Base-by-base conservation (phyloP, 1,140 invertebrate genomes). In the Pachypeltis micranthus region DNA sequence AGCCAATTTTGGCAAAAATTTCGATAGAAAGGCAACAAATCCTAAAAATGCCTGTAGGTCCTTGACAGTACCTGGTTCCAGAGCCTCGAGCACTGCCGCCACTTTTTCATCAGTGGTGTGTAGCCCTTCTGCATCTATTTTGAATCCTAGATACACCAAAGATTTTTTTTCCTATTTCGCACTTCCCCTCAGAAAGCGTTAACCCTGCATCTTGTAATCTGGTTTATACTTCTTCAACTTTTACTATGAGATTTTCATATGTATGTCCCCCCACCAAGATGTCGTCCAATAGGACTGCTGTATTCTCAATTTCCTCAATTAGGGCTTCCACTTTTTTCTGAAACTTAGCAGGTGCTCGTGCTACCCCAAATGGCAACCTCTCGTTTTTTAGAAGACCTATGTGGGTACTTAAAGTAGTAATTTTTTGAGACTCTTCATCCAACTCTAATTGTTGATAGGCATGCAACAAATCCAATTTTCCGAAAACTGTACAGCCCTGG, bases 401-500 rank as follows among this genome's bases (percentile, higher is more conserved):
- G 7, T 39, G 31, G 7, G 31, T 39, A 10, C 7, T 10, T 7
- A 39, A 10, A 39, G 31, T 39, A 16, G 16, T 7, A 39, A 39
- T 39, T 10, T 39, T 16, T 39, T 16, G 31, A 39, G 31, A 39
- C 16, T 39, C 31, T 39, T 39, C 31, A 39, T 39, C 31, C 31
- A 39, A 7, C 16, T 39, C 31, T 24, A 72, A 2, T 64, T 65
- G 61, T 19, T 19, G 14, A 63, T 65, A 65, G 23, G 63, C 63
- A 55, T 65, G 25, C 28, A 27, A 39, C 31, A 39, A 16, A 16
- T 39, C 31, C 7, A 39, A 10, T 39, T 39, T 39, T 7, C 7
- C 31, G 16, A 39, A 39, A 39, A 39, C 16, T 16, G 31, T 10
- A 16, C 31, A 39, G 7, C 31, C 31, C 31, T 39, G 31, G 16